A percentile compares a stretch with the other conserved stretches of the same genome.
Conservation (phyloP, 1,140 invertebrate genomes). For the Amphibalanus amphitrite region DNA sequence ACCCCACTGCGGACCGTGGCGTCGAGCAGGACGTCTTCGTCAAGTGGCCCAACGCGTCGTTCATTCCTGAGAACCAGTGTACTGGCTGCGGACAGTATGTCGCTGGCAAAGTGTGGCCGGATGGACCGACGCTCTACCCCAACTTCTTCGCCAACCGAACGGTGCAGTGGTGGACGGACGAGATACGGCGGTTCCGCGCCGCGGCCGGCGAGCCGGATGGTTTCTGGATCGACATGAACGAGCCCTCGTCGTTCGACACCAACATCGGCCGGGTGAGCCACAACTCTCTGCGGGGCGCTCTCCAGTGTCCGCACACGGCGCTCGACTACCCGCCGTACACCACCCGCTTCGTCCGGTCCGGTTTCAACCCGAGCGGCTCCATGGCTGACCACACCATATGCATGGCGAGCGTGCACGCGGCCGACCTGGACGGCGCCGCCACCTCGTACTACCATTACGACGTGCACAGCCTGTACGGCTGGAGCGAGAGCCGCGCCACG, state of each 20-base stretch:
- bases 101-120: conserved; percentile 16
- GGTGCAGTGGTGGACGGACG: conserved; percentile 16
- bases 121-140: conserved; percentile 16
- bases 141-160: conserved; percentile 18
- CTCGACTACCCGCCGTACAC: no score
- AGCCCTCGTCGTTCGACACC: conserved; percentile 26
- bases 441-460: no score
- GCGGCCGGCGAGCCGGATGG: conserved; percentile 17
- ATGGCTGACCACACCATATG: no score
- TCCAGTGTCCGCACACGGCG: conserved; percentile 19
- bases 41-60: conserved; percentile 12
- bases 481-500: no score
- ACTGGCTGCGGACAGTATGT: conserved; percentile 12
- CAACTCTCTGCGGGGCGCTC: no score
- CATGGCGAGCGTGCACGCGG: no score
- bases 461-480: no score
- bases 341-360: conserved; percentile 8
- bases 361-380: conserved; percentile 3
- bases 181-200: conserved; percentile 16
- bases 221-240: conserved; percentile 24
- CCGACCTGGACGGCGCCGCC: no score
- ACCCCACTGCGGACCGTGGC: conserved; percentile 11
- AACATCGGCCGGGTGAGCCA: no score
- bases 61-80: conserved; percentile 16
- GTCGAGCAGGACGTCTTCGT: no score